Conservation (phyloP, 2,797 vertebrate species). For the Poecilia picta region DNA sequence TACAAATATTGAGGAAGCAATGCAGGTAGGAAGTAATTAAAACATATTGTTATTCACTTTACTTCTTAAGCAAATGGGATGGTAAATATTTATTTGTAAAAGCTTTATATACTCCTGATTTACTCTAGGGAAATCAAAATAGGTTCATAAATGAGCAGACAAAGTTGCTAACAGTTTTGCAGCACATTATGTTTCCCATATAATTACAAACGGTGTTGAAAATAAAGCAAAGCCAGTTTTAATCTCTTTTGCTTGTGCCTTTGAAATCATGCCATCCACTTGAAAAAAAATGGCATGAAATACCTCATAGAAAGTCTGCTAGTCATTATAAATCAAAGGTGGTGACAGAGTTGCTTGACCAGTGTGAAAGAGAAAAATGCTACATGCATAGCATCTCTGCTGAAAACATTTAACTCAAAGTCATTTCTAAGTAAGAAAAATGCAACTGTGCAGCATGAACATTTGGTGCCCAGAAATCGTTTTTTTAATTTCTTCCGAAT, state of each 20-base stretch:
- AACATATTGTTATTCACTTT: background rate
- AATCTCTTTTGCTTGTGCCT: conserved; percentile 22
- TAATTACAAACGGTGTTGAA: conserved; percentile 46
- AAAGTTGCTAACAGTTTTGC: conserved; percentile 31
- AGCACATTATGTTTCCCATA: conserved; percentile 40
- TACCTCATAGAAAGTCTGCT: conserved; percentile 22
- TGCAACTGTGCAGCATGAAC: background rate
- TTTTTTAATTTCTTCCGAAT: background rate
- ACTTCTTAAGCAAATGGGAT: conserved; percentile 18
- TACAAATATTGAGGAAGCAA: conserved; percentile 9
- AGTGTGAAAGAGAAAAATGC: conserved; percentile 3
- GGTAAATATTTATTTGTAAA: conserved; percentile 17
- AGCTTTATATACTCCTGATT: conserved; percentile 33
- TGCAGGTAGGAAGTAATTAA: background rate
- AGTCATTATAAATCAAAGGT: conserved; percentile 33
- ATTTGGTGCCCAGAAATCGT: background rate
- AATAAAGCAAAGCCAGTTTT: conserved; percentile 33
- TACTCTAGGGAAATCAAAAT: conserved; percentile 35
- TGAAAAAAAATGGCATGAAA: conserved; percentile 29
- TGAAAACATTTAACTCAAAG: conserved; percentile 1
- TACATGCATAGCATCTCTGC: conserved; percentile 7
- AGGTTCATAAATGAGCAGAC: conserved; percentile 41
- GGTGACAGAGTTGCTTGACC: conserved; percentile 27
- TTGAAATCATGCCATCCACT: conserved; percentile 5
- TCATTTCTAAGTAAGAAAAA: background rate